Base-by-base conservation (phyloP, 2,888 invertebrate genomes). In the Andrena trimmerana region DNA sequence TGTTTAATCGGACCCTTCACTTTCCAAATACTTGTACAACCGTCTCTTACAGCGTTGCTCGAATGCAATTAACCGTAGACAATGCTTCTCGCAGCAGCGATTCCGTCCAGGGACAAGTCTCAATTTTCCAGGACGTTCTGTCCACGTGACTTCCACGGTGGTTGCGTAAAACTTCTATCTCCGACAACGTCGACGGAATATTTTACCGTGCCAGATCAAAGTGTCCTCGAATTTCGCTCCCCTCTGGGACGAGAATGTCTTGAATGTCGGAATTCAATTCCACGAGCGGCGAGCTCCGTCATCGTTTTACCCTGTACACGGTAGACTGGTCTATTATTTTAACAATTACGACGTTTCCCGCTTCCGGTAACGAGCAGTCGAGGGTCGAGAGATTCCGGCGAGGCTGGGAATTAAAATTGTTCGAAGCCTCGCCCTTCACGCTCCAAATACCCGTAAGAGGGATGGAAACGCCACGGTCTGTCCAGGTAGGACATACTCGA, bases 271-370 rank as follows among this genome's bases (percentile, higher is more conserved):
- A 86, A 87, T 88, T 84, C 80, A 88, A 86, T 89, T 89, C 73
- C 74, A 65, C 80, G 67, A 65, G 52, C 52, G 63, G 60, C 63
- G 81, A 83, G 78, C 84, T 70, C 78, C 73, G 76, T 74, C 68
- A 54, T 60, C 79, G 70, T 78, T 84, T 84, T 76, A 68, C 69
- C 69, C 63, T 54, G 67, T 65, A 29, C 79, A 60, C 63, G 72
- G 65, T 63, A 75, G 76, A 74, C 78, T 33, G n/a, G 70, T 78
- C 80, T 80, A 86, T 90, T 89, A 87, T 87, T 88, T 84, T 81
- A 85, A 82, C 83, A 89, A 90, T 90, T 88, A 88, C 84, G 68
- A 77, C 85, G 81, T 72, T 86, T 77, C 88, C 73, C 88, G 77
- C 54, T 81, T 67, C 68, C 67, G 48, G 75, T 82, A 81, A 86